Conservation (phyloP, 2,113 vertebrate genomes). For the Syngnathus typhle region DNA sequence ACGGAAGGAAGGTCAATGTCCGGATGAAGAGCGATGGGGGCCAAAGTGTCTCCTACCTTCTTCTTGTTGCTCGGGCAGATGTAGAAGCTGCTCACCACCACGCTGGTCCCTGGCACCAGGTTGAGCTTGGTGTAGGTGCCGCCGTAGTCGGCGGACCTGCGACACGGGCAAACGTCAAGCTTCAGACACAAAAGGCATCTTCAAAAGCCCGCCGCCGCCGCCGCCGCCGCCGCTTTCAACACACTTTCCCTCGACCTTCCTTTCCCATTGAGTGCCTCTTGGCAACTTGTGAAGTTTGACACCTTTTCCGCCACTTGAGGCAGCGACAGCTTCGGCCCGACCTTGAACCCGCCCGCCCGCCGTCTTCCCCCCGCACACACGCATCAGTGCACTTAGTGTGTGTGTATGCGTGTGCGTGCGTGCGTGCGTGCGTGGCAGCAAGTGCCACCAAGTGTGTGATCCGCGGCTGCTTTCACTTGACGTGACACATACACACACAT, state of each 20-base stretch:
- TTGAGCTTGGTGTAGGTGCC: conserved; percentile 91
- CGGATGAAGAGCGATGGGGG: too few species aligned
- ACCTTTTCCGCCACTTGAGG: conserved; percentile 11
- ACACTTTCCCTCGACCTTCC: neutral
- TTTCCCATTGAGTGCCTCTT: neutral
- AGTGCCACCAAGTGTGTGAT: neutral
- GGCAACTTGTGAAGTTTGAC: conserved; percentile 14
- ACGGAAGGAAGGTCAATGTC: too few species aligned
- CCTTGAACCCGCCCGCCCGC: conserved; percentile 2
- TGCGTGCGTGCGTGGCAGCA: neutral
- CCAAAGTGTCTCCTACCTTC: conserved; percentile 74
- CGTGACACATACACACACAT: too few species aligned
- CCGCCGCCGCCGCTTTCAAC: too few species aligned
- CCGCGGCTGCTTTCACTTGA: too few species aligned
- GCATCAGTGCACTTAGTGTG: neutral
- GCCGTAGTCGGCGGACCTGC: conserved; percentile 91
- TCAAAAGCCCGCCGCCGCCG: too few species aligned
- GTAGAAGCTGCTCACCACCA: conserved; percentile 94
- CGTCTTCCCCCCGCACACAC: neutral
- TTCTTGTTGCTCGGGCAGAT: conserved; percentile 95
- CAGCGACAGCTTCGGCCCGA: conserved; percentile 8
- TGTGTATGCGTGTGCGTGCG: neutral
- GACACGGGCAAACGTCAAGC: conserved; percentile 8
- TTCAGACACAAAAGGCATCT: neutral
- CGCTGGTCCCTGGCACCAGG: conserved; percentile 84